These are phyloP conservation scores for Gadus chalcogrammus DNA, from an alignment of 2,113 vertebrate genomes.

Conservation along the genomic window DNA sequence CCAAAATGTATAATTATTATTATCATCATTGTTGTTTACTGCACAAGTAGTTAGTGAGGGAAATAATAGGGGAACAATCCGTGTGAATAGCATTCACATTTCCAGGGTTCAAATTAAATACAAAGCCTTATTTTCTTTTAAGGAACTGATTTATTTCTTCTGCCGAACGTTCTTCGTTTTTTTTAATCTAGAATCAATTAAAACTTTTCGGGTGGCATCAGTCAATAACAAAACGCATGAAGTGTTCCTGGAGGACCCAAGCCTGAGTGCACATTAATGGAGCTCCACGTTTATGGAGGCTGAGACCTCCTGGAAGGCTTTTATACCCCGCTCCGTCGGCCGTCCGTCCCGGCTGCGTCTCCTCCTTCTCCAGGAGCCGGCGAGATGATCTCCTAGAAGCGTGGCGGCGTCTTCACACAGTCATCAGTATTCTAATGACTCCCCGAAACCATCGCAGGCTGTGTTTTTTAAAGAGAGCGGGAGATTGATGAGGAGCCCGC, in stretches of 20 bases:
- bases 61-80: too few species aligned
- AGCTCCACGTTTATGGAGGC: slow-evolving; percentile 28
- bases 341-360: slow-evolving; percentile 34
- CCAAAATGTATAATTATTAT: slow-evolving; percentile 16
- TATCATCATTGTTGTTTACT: too few species aligned
- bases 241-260: slow-evolving; percentile 42
- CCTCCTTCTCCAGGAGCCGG: slow-evolving; percentile 39
- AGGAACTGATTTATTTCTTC: slow-evolving; percentile 13
- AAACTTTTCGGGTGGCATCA: neutral
- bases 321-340: slow-evolving; percentile 59
- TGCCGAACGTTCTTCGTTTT: slow-evolving; percentile 25
- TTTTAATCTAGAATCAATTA: slow-evolving; percentile 47
- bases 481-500: slow-evolving; percentile 78
- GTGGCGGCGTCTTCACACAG: slow-evolving; percentile 63
- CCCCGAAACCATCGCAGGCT: slow-evolving; percentile 58
- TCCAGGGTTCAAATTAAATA: too few species aligned
- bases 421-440: slow-evolving; percentile 75
- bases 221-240: slow-evolving; percentile 53
- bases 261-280: slow-evolving; percentile 59
- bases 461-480: slow-evolving; percentile 77
- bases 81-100: too few species aligned
- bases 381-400: slow-evolving; percentile 31
- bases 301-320: slow-evolving; percentile 57
- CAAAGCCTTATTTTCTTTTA: slow-evolving; percentile 5
- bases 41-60: too few species aligned